Percentiles rank a stretch among this genome's conserved stretches.
Evolutionary conservation across 2,113 vertebrate genomes (phyloP).

Genomic region (Alaudala cheleensis): DNA sequence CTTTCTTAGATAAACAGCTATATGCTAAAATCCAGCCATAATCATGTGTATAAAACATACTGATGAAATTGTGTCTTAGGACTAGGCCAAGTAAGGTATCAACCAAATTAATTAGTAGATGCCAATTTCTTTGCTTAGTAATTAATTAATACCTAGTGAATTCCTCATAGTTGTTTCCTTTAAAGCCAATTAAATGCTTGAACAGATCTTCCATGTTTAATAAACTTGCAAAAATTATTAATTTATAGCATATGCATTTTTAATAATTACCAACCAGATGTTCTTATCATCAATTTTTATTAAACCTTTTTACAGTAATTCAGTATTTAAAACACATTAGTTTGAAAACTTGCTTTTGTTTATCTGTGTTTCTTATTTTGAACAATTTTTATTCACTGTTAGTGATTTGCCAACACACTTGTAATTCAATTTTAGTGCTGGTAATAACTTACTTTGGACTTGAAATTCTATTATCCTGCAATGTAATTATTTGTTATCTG

Average conservation of each 20-base stretch:
- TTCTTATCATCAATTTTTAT: slow-evolving; percentile 32
- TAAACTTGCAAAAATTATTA: slow-evolving; percentile 48
- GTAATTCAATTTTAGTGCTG: not conserved
- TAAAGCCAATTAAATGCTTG: slow-evolving; percentile 54
- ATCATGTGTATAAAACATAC: not conserved
- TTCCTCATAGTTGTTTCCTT: slow-evolving; percentile 26
- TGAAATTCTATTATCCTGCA: not conserved
- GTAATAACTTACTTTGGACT: not conserved
- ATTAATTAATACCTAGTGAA: slow-evolving; percentile 58
- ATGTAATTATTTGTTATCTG: not conserved
- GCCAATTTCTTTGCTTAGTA: slow-evolving; percentile 38
- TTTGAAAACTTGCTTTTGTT: not conserved
- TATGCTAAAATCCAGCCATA: not conserved
- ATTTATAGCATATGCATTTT: not conserved
- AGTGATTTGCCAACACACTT: not conserved
- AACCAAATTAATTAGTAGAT: slow-evolving; percentile 24
- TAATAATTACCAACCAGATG: slow-evolving; percentile 21
- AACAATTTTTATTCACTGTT: not conserved
- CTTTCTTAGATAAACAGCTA: not conserved
- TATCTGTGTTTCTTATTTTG: not conserved
- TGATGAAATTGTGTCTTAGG: not conserved
- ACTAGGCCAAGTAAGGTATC: not conserved
- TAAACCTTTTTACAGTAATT: slow-evolving; percentile 27
- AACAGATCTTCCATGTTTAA: slow-evolving; percentile 30
- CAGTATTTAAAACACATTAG: slow-evolving; percentile 8